phyloP scores from a whole-genome alignment of 2,888 invertebrate genomes.

The Phyto melanocephala region DNA sequence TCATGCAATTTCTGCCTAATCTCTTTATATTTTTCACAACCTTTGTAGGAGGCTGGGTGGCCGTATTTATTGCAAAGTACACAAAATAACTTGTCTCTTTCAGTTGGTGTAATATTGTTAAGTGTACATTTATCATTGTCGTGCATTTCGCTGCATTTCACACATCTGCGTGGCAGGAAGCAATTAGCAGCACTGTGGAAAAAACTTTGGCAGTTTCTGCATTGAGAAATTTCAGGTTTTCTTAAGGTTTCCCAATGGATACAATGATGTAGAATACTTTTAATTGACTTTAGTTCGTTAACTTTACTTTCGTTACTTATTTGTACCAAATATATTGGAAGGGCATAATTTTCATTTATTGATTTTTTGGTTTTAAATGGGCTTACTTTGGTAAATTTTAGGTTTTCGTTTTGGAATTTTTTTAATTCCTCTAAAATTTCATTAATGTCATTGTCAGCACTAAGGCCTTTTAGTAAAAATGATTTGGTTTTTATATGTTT shows the following conservation, averaged over 20 bases:
- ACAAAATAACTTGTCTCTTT: slow-evolving; percentile 37
- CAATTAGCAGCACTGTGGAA: slow-evolving; percentile 20
- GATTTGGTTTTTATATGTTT: not conserved
- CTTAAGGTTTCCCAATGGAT: slow-evolving; percentile 36
- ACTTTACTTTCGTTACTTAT: slow-evolving; percentile 40
- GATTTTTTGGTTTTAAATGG: slow-evolving; percentile 34
- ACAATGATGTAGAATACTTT: slow-evolving; percentile 10
- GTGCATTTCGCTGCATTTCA: slow-evolving; percentile 34
- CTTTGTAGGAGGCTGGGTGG: not conserved
- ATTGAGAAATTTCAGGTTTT: slow-evolving; percentile 36
- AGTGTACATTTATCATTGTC: slow-evolving; percentile 21
- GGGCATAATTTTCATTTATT: too few species aligned
- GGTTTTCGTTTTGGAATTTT: slow-evolving; percentile 11
- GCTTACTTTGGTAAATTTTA: slow-evolving; percentile 32
- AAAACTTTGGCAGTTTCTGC: not conserved
- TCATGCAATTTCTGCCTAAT: slow-evolving; percentile 21
- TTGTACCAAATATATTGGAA: slow-evolving; percentile 44
- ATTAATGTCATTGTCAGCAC: not conserved
- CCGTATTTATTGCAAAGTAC: not conserved
- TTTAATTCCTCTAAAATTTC: not conserved
- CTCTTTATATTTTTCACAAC: slow-evolving; percentile 1
- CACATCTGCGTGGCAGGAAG: slow-evolving; percentile 21
- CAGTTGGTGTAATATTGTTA: not conserved
- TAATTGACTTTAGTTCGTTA: slow-evolving; percentile 45
- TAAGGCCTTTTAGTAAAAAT: not conserved